Base-by-base conservation (phyloP, 2,888 invertebrate species). In the Hedychridium roseum region DNA sequence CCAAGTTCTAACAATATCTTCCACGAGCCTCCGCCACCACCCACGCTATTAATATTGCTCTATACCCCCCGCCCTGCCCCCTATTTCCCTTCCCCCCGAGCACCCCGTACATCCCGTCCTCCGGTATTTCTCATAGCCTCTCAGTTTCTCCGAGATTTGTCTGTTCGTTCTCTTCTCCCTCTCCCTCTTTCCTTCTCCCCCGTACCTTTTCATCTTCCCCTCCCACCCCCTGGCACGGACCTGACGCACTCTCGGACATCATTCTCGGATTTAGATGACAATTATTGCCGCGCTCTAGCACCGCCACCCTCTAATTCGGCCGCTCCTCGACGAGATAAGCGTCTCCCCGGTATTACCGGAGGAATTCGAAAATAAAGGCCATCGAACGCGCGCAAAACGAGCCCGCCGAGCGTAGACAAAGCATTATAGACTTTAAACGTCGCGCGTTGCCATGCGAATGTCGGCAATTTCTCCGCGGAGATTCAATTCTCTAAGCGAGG, bases 1-100 rank as follows among this genome's bases (percentile, higher is more conserved):
- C 66, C 63, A 59, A 68, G 69, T 73, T 76, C 76, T 76, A 76
- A 74, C 75, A 75, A 76, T 76, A 75, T 74, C 75, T 64, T 70
- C 64, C 70, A 64, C 67, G 64, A 61, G 57, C 60, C 64, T 61
- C 52, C 51, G 51, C 60, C 59, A 71, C 74, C 76, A 70, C 76
- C 76, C 71, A 74, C 75, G 72, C 73, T 70, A 73, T 76, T 74
- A 75, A 75, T 74, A 73, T 74, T 73, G 60, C 64, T 60, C 57
- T 57, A 64, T 66, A 66, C 54, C 51, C 55, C 53, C 60, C 57
- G 49, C 46, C 46, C 50, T 38, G 47, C 27, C 12, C 9, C 12
- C 27, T 11, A 6, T n/a, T 16, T 3, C 4, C 26, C 23, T 23
- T 34, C 38, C 31, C n/a, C 40, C 15, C 28, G 9, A 6, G 9